Base-by-base conservation (phyloP, 2,888 invertebrate genomes). In the Chalcosyrphus nemorum region DNA sequence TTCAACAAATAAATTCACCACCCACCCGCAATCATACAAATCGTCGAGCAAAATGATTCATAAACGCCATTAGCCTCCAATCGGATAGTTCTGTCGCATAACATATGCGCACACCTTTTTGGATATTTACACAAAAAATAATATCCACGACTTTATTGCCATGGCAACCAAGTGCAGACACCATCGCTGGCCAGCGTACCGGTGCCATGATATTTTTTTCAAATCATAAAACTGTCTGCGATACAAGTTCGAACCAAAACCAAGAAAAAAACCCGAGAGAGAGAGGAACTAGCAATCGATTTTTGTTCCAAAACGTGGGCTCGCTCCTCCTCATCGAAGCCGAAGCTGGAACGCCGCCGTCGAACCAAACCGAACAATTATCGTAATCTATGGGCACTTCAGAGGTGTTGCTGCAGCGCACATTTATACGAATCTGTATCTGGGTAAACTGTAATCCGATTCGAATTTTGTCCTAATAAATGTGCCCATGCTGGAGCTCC, bases 181-280 rank as follows among this genome's bases (percentile, higher is more conserved):
- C 61, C 24, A 24, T 24, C 2, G 3, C 24, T 4, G 4, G 24
- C 24, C 66, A 45, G 35, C 65, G 59, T 24, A n/a, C n/a, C n/a
- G n/a, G n/a, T 70, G 61, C 54, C 72, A 66, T 50, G 78, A 68
- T 82, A 74, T 74, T 78, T n/a, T n/a, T n/a, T 84, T 68, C 35
- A 13, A 68, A 63, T 84, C 72, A 63, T 84, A 74, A 78, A 84
- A 84, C 63, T 84, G 82, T 78, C 82, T 77, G 72, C 82, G 41
- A 47, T 61, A 63, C 76, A 68, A 68, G 74, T 38, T 70, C 71
- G 59, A 65, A 56, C 56, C 63, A 59, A 29, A 52, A 61, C 43
- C 29, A 43, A 71, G 35, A 50, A 45, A 54, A 17, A n/a, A n/a
- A n/a, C n/a, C 27, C 27, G 29, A 32, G 4, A 32, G 32, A 32